These are phyloP conservation scores for Chesias legatella DNA, from an alignment of 2,888 invertebrate species.

Conservation along the genomic window DNA sequence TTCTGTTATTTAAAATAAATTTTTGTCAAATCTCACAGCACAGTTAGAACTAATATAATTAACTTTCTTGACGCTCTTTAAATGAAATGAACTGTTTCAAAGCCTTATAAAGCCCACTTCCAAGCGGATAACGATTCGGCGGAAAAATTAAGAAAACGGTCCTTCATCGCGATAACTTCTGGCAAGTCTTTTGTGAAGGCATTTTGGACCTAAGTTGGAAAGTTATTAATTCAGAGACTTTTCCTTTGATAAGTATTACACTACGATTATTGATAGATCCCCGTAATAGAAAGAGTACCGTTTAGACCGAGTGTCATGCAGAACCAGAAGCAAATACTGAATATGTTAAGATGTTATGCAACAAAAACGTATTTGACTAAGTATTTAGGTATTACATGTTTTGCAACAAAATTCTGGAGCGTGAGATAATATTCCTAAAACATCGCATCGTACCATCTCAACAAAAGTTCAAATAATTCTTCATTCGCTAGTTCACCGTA, in stretches of 20 bases:
- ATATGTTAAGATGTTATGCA: too few relatives aligned
- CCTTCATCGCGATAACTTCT: slow-evolving; percentile 5
- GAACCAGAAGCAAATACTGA: too few relatives aligned
- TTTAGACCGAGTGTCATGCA: too few relatives aligned
- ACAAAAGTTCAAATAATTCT: background rate
- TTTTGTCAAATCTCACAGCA: background rate
- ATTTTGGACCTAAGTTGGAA: slow-evolving; percentile 2
- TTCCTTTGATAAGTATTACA: too few relatives aligned
- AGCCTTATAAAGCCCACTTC: slow-evolving; percentile 8
- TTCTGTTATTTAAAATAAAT: too few relatives aligned
- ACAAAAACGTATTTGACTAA: too few relatives aligned
- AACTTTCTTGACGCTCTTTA: slow-evolving; percentile 3
- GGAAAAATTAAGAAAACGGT: slow-evolving; percentile 4
- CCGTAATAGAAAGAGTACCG: too few relatives aligned
- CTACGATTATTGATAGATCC: too few relatives aligned
- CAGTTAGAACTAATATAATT: slow-evolving; percentile 7
- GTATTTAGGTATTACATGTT: too few relatives aligned
- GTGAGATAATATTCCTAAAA: too few relatives aligned
- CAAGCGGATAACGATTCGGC: background rate
- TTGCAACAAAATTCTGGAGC: too few relatives aligned
- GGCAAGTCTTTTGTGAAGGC: slow-evolving; percentile 10
- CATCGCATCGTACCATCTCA: background rate
- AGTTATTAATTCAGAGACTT: background rate
- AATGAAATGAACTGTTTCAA: slow-evolving; percentile 1
- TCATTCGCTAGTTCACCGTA: background rate